Base-by-base conservation (phyloP, 2,888 invertebrate species). In the Rosalia funebris region DNA sequence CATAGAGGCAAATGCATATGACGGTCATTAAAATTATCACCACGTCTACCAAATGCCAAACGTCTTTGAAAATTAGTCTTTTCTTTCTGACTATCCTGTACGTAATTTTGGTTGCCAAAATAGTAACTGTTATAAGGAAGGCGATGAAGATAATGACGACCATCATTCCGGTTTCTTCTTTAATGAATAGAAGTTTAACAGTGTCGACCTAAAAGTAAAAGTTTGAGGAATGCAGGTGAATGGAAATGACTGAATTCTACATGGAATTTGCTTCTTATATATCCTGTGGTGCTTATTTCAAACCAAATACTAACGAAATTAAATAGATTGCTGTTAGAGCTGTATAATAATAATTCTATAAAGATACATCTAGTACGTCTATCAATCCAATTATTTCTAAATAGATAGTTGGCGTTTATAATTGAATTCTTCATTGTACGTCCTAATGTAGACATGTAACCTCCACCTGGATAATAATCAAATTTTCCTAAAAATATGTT, bases 311-410 rank as follows among this genome's bases (percentile, higher is more conserved):
- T 56, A 20, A 76, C 70, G 1, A 71, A 60, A 63, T 71, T 69
- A 52, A 78, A 78, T 10, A 77, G 57, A 50, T 78, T 78, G 11
- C 65, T 66, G 56, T 77, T 75, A 1, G 70, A 63, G 42, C 72
- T 77, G 62, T 78, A 78, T 0, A 69, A 45, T 11, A 74, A 63
- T 60, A 74, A 74, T 65, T 78, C 77, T 5, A 77, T 53, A 17
- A 75, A 68, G 4, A 77, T n/a, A 10, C 63, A 68, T 57, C 76
- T 56, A 2, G 75, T 73, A 10, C 54, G 37, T 10, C 50, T 31
- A 61, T 77, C 75, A 9, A 77, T 48, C 78, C 78, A 78, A 1
- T 58, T 63, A 47, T 71, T 67, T 12, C 68, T 63, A 2, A 41
- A 36, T 7, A 76, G 50, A 60, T 77, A 77, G 5, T 71, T 44